Evolutionary conservation across 2,888 invertebrate species (phyloP), one percentile per base, ranked within the genome.

Genomic region (Ptilodon capucinus): DNA sequence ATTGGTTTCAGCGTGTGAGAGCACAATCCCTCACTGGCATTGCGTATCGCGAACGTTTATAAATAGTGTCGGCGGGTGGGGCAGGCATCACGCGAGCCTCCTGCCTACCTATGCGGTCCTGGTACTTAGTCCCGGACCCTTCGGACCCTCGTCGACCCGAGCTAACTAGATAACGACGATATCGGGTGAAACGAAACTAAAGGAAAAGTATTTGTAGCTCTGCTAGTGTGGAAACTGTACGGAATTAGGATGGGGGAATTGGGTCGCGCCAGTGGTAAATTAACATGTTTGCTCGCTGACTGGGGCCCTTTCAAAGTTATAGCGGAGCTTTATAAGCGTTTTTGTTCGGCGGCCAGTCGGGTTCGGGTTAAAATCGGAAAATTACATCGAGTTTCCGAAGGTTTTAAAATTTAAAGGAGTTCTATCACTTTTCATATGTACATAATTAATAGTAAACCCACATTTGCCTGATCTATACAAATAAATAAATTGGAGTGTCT

Each of bases 151-250:
- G 89, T 89, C 87, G 85, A 81, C 84, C 86, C 84, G 71, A 76
- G 76, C 88, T 89, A 90, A 89, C 89, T 85, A 88, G 89, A 90
- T 90, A 91, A 89, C 86, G 79, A 79, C 86, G 85, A 84, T 86
- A 87, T 84, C 86, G 83, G 79, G 78, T 72, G 72, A 78, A 84
- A 83, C 85, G 81, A 86, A 87, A 88, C 86, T 87, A 85, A 84
- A 79, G 87, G 82, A 86, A 88, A 88, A 86, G 86, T 87, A 87
- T 86, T 85, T 79, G 81, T 81, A 81, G 81, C 78, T 65, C 59
- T 75, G 79, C 79, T 68, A 80, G 79, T 71, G 83, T 74, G 80
- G 83, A 84, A 84, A 83, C 81, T 81, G 63, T 65, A 76, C 71
- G 80, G 79, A 77, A 84, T 84, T 81, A 80, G 76, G 79, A 73